Percentiles rank a stretch among this genome's conserved stretches.
These are phyloP conservation scores for Struthio camelus DNA, from an alignment of 2,113 vertebrate species.

Conservation along the genomic window DNA sequence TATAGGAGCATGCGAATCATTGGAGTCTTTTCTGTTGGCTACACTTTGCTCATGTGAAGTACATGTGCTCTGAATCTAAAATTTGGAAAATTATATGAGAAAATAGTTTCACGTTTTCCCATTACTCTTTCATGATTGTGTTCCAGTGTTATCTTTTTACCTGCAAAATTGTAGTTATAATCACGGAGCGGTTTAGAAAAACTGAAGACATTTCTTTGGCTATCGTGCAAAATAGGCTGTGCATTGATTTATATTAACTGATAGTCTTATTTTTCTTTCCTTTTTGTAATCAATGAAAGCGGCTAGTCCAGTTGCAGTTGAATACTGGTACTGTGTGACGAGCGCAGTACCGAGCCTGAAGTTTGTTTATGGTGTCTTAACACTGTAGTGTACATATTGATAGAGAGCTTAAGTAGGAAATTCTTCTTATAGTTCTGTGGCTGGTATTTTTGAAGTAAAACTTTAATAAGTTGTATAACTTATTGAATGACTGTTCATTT, in stretches of 20 bases:
- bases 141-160: constrained; percentile 17
- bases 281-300: constrained; percentile 20
- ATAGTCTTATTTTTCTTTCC: constrained; percentile 17
- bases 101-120: constrained; percentile 48
- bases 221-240: not conserved
- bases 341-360: not conserved
- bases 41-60: constrained; percentile 68
- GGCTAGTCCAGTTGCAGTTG: not conserved
- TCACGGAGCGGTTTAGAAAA: constrained; percentile 2
- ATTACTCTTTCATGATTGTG: constrained; percentile 15
- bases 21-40: constrained; percentile 65
- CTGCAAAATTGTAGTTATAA: not conserved
- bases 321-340: not conserved
- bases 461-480: not conserved
- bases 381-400: not conserved
- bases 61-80: constrained; percentile 54
- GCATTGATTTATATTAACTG: not conserved
- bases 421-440: not conserved
- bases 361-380: not conserved
- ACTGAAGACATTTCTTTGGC: not conserved
- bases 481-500: not conserved
- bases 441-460: not conserved
- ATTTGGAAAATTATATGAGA: constrained; percentile 63
- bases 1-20: constrained; percentile 66
- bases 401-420: not conserved